Evolutionary conservation across 2,113 vertebrate species (phyloP).

Genomic region (Glareola pratincola): DNA sequence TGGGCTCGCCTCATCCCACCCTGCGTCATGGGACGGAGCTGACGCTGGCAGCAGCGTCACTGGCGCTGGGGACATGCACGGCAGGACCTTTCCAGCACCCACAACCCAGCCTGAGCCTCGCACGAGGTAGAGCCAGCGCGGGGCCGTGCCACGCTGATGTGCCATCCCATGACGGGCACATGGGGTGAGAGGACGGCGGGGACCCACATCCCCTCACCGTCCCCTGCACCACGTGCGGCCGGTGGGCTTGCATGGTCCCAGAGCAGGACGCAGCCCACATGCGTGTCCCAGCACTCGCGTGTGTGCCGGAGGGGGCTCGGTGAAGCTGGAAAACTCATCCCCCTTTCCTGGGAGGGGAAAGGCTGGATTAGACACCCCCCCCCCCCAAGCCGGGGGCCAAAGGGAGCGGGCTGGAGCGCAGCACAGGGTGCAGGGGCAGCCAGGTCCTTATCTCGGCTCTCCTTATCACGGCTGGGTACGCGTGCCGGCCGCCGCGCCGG

Average conservation of each 20-base stretch:
- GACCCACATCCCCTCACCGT: neutral
- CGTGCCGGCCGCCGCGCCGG: fast-evolving
- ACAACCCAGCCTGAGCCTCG: neutral
- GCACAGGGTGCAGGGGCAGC: neutral
- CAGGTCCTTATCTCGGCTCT: neutral
- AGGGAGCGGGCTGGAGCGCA: neutral
- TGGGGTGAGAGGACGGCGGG: neutral
- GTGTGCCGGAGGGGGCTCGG: fast-evolving
- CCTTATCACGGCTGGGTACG: neutral
- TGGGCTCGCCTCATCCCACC: neutral
- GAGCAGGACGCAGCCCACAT: neutral
- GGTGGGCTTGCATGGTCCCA: fast-evolving
- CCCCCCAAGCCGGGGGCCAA: too few species aligned
- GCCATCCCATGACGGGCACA: fast-evolving
- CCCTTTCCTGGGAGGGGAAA: neutral
- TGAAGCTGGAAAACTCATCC: neutral
- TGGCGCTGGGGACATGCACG: fast-evolving
- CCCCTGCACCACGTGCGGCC: neutral
- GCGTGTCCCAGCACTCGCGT: fast-evolving
- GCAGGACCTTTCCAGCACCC: neutral
- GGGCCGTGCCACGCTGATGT: fast-evolving
- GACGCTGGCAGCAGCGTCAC: neutral
- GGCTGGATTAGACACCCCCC: neutral
- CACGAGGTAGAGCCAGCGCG: neutral
- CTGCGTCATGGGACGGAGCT: fast-evolving